Evolutionary conservation across 2,888 invertebrate species (phyloP).

Genomic region (Agrochola lychnidis): DNA sequence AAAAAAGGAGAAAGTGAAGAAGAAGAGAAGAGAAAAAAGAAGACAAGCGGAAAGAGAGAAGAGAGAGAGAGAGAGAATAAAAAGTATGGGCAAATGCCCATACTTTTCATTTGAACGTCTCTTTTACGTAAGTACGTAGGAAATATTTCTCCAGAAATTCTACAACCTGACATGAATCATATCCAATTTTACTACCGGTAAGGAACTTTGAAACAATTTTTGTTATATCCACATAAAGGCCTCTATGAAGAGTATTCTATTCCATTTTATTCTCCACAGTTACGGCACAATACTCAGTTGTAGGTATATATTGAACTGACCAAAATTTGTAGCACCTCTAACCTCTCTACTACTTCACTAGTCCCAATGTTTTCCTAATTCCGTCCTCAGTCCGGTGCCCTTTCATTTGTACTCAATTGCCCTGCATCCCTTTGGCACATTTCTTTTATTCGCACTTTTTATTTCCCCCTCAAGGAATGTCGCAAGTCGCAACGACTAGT

Average conservation of each 20-base stretch:
- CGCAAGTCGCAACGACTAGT: slow-evolving; percentile 71
- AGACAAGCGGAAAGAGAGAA: too few species aligned
- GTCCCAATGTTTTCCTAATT: slow-evolving; percentile 84
- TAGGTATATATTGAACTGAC: background rate
- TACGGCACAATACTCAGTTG: background rate
- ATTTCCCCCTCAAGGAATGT: slow-evolving; percentile 81
- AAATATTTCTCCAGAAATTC: background rate
- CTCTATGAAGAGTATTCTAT: background rate
- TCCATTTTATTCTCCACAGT: background rate
- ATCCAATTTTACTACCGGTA: background rate
- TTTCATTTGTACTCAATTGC: slow-evolving; percentile 88
- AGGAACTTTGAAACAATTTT: background rate
- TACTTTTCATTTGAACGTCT: too few species aligned
- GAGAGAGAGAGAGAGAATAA: background rate
- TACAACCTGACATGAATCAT: background rate
- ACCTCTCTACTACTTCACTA: slow-evolving; percentile 67
- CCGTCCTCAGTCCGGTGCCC: slow-evolving; percentile 82
- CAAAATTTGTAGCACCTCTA: background rate
- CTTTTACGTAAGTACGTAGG: background rate
- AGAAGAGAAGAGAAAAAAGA: too few species aligned
- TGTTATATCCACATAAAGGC: background rate
- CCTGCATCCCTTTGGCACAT: slow-evolving; percentile 86
- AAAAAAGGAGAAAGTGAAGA: too few species aligned
- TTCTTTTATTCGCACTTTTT: slow-evolving; percentile 87
- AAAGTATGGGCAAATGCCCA: too few species aligned